These are phyloP conservation scores for Criorhina ranunculi DNA, from an alignment of 2,888 invertebrate genomes.

Conservation along the genomic window DNA sequence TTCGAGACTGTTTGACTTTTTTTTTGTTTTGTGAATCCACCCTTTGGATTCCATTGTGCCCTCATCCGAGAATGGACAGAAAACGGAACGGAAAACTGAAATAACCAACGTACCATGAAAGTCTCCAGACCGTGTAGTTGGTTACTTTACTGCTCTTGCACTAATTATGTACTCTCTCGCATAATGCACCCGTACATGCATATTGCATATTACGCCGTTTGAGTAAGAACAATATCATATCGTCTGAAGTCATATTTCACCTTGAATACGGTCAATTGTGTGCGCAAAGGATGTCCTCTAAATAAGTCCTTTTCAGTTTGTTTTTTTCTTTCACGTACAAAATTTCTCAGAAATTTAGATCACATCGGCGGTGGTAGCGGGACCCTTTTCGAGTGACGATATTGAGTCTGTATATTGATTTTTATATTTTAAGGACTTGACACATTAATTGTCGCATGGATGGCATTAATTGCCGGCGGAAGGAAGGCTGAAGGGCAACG, in stretches of 20 bases:
- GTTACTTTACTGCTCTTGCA: slow-evolving; percentile 49
- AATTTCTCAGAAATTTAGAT: slow-evolving; percentile 22
- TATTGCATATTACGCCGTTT: neutral
- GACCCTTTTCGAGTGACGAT: neutral
- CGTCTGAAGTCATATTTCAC: slow-evolving; percentile 22
- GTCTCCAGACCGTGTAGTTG: slow-evolving; percentile 67
- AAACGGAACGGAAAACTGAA: neutral
- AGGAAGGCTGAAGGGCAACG: neutral
- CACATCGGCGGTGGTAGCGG: slow-evolving; percentile 12
- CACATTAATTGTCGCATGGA: slow-evolving; percentile 59
- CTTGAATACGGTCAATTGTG: slow-evolving; percentile 45
- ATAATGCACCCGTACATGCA: slow-evolving; percentile 50
- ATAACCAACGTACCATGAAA: slow-evolving; percentile 61
- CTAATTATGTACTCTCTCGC: slow-evolving; percentile 50
- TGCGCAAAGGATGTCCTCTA: neutral
- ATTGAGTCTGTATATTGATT: slow-evolving; percentile 16
- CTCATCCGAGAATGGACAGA: neutral
- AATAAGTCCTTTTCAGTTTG: neutral
- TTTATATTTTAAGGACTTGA: slow-evolving; percentile 38
- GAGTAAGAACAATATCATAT: slow-evolving; percentile 5
- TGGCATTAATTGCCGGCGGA: slow-evolving; percentile 40
- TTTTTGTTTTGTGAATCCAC: neutral
- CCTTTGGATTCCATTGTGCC: neutral
- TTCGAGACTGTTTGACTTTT: neutral
- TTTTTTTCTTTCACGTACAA: no score